Percentiles rank a stretch among this genome's conserved stretches.
Conservation (phyloP, 2,113 vertebrate genomes). For the Vombatus ursinus region DNA sequence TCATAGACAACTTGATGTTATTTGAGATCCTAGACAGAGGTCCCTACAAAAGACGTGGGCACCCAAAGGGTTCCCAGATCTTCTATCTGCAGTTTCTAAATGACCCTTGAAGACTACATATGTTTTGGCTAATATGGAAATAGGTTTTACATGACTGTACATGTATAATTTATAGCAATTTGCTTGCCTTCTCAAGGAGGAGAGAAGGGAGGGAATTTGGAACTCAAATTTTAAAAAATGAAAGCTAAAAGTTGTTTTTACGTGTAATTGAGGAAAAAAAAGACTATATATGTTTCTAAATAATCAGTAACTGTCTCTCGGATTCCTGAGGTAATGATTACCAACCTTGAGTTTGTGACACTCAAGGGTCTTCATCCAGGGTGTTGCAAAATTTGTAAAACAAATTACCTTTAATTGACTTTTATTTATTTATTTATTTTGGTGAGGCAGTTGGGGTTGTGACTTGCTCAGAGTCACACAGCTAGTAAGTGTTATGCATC, state of each 20-base stretch:
- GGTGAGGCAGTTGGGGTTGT: no score
- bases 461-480: no score
- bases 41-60: background rate
- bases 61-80: background rate
- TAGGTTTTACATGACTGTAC: background rate
- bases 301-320: background rate
- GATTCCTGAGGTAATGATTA: background rate
- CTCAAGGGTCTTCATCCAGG: background rate
- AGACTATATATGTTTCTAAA: background rate
- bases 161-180: background rate
- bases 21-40: background rate
- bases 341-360: background rate
- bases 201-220: background rate
- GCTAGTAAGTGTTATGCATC: no score
- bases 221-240: background rate
- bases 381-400: background rate
- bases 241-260: background rate
- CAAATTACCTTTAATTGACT: background rate
- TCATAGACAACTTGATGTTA: background rate
- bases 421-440: constrained; percentile 34
- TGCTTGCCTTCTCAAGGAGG: background rate
- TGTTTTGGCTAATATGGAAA: background rate
- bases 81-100: background rate
- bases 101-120: background rate
- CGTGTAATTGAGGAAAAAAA: background rate